Evolutionary conservation across 1,140 invertebrate species (phyloP).

Genomic region (Caerostris darwini): DNA sequence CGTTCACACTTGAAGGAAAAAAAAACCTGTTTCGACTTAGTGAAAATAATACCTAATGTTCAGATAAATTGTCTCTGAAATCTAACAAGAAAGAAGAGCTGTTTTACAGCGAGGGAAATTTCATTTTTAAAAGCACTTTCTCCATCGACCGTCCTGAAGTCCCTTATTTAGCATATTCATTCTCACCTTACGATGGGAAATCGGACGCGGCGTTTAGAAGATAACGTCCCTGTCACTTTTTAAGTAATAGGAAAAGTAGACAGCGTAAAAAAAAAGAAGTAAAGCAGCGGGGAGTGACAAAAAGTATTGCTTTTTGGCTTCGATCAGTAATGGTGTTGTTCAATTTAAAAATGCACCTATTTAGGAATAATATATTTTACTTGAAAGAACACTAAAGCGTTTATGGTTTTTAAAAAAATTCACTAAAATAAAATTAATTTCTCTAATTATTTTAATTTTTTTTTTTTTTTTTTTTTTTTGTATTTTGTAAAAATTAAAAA

Average conservation of each 20-base stretch:
- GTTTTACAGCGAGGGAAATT: not conserved
- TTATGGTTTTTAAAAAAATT: no score
- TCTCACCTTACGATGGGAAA: not conserved
- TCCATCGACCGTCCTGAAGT: not conserved
- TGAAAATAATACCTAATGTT: not conserved
- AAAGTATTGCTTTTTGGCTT: not conserved
- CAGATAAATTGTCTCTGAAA: not conserved
- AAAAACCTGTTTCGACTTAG: not conserved
- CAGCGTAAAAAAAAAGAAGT: not conserved
- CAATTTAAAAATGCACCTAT: not conserved
- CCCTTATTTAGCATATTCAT: conserved; percentile 1
- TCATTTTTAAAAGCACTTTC: not conserved
- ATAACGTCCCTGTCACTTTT: not conserved
- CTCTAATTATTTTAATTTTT: no score
- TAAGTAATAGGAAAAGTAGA: not conserved
- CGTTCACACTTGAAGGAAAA: not conserved
- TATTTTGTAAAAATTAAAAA: no score
- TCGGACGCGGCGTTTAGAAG: not conserved
- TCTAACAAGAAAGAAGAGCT: not conserved
- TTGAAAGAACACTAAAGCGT: no score
- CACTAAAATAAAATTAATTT: no score
- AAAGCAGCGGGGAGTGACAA: not conserved
- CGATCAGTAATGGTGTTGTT: not conserved
- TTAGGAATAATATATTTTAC: no score
- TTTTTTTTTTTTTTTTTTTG: no score